Percentiles rank a stretch among this genome's conserved stretches.
Evolutionary conservation across 1,140 invertebrate genomes (phyloP).

Genomic region (Aphelenchoides avenae): DNA sequence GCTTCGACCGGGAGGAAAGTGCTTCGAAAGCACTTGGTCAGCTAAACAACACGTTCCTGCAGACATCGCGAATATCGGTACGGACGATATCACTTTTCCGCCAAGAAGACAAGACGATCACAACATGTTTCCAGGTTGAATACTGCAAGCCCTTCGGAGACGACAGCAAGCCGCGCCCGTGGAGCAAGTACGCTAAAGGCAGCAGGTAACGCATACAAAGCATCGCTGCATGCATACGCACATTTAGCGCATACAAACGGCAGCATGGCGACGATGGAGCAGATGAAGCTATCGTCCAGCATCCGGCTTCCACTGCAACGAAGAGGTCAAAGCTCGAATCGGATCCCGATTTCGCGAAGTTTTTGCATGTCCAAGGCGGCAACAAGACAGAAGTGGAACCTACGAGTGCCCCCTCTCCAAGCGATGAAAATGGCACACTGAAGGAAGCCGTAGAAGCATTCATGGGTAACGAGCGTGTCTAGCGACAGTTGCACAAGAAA

Average conservation of each 20-base stretch:
- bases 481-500: neutral
- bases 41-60: slow-evolving; percentile 81
- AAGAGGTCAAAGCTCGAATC: slow-evolving; percentile 64
- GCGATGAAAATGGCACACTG: slow-evolving; percentile 54
- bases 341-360: slow-evolving; percentile 58
- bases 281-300: slow-evolving; percentile 6
- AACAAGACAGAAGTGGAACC: slow-evolving; percentile 38
- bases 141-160: slow-evolving; percentile 20
- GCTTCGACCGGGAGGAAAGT: slow-evolving; percentile 75
- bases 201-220: neutral
- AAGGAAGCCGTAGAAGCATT: slow-evolving; percentile 22
- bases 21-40: slow-evolving; percentile 71
- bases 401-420: slow-evolving; percentile 56
- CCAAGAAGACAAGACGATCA: neutral
- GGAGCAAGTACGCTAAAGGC: slow-evolving; percentile 27
- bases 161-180: slow-evolving; percentile 14
- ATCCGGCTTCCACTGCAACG: no score
- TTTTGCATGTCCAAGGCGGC: slow-evolving; percentile 40
- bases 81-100: slow-evolving; percentile 65
- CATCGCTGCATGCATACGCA: neutral
- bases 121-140: slow-evolving; percentile 32
- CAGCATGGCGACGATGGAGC: slow-evolving; percentile 56
- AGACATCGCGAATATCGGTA: no score
- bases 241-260: slow-evolving; percentile 48
- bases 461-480: neutral